Conservation (phyloP, 2,888 invertebrate genomes). For the Dendrolimus houi region DNA sequence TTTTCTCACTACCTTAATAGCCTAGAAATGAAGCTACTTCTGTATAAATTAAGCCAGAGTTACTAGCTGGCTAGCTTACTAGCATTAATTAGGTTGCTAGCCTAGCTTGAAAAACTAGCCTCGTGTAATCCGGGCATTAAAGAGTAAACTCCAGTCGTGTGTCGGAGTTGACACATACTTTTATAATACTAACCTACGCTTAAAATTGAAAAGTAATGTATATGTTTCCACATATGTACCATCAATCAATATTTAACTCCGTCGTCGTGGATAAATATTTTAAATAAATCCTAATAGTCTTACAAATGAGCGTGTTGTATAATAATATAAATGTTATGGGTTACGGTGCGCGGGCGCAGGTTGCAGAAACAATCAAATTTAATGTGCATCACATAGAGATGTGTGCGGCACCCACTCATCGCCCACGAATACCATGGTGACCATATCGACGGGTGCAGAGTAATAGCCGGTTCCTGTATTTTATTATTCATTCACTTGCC, state of each 20-base stretch:
- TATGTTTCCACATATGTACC: not conserved
- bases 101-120: no score
- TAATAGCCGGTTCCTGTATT: no score
- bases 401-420: constrained; percentile 55
- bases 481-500: no score
- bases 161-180: no score
- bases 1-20: no score
- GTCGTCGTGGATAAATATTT: not conserved
- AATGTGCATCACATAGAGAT: constrained; percentile 55
- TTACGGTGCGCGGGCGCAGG: constrained; percentile 21
- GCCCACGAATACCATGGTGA: constrained; percentile 41
- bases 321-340: constrained; percentile 39
- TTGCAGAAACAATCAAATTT: constrained; percentile 57
- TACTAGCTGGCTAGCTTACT: no score
- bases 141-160: no score
- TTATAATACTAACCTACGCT: not conserved
- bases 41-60: no score
- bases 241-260: not conserved
- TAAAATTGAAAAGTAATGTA: not conserved
- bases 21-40: no score
- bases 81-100: no score
- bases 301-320: constrained; percentile 28
- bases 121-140: no score
- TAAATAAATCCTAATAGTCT: constrained; percentile 1
- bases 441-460: constrained; percentile 11